A percentile compares a stretch with the other conserved stretches of the same genome.
phyloP scores from a whole-genome alignment of 1,140 invertebrate genomes.

The Druon quercuslanigerum region DNA sequence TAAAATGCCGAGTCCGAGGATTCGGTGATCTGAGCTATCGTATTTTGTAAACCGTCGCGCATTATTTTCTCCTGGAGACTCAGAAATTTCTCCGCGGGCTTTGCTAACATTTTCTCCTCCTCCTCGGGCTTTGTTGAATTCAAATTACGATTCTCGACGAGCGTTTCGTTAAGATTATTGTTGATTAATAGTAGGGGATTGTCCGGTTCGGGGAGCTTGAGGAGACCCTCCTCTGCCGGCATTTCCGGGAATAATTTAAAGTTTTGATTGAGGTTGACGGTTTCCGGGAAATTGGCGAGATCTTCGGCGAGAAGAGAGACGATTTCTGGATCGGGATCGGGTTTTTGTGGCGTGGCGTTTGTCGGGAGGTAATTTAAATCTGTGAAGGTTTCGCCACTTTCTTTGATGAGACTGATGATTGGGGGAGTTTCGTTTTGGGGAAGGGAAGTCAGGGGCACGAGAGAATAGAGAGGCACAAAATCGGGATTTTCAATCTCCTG shows the following conservation, averaged over 20 bases:
- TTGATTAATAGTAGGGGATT: background rate
- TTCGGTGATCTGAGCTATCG: constrained; percentile 63
- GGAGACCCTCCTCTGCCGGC: background rate
- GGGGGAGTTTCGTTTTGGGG: background rate
- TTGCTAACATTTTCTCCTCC: no score
- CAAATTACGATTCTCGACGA: background rate
- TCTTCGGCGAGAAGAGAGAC: background rate
- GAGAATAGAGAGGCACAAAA: background rate
- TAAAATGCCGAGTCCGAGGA: constrained; percentile 47
- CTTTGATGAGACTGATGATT: background rate
- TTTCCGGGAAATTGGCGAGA: background rate
- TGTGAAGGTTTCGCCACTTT: background rate
- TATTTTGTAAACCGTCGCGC: constrained; percentile 61
- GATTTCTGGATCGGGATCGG: background rate
- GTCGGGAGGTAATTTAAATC: background rate
- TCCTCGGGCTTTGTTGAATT: no score
- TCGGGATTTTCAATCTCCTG: background rate
- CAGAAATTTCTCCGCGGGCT: constrained; percentile 37
- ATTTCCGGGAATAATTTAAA: constrained; percentile 7
- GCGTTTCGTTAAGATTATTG: no score
- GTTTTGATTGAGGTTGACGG: background rate
- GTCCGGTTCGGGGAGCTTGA: background rate
- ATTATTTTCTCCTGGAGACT: constrained; percentile 69
- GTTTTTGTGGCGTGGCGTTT: background rate
- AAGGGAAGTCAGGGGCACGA: background rate